phyloP scores from a whole-genome alignment of 2,888 invertebrate species.

The Drosophila histrio region DNA sequence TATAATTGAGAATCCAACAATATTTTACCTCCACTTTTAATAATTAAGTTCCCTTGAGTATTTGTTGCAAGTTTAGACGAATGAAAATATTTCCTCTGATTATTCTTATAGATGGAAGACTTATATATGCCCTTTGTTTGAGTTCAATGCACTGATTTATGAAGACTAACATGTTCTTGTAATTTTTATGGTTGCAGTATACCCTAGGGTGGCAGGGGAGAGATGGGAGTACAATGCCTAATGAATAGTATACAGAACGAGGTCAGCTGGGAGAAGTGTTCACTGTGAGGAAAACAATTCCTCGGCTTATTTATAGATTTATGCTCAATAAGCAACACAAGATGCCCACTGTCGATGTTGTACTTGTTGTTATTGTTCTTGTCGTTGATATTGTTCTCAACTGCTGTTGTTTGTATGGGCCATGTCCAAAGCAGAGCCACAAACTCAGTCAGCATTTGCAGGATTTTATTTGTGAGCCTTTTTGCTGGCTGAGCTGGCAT shows the following conservation, averaged over 20 bases:
- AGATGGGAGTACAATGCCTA: constrained; percentile 10
- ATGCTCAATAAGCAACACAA: constrained; percentile 52
- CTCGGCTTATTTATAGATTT: constrained; percentile 66
- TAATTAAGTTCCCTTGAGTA: too few species aligned
- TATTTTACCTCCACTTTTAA: too few species aligned
- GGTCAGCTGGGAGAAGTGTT: constrained; percentile 51
- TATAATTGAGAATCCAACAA: too few species aligned
- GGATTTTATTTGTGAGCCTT: constrained; percentile 49
- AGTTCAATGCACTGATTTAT: background rate
- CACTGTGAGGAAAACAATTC: constrained; percentile 41
- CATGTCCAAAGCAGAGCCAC: constrained; percentile 51
- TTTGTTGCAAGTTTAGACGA: too few species aligned
- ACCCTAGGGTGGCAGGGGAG: background rate
- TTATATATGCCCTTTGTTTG: background rate
- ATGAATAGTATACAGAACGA: constrained; percentile 34
- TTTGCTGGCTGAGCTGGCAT: constrained; percentile 17
- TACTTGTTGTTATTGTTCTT: constrained; percentile 5
- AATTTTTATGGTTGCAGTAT: constrained; percentile 8
- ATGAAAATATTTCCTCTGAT: background rate
- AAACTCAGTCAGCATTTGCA: constrained; percentile 52
- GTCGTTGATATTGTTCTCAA: constrained; percentile 30
- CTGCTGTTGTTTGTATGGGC: constrained; percentile 37
- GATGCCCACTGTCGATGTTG: constrained; percentile 30
- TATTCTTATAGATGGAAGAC: background rate
- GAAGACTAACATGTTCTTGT: constrained; percentile 1